These are phyloP conservation scores for Dysdera silvatica DNA, from an alignment of 1,140 invertebrate genomes.

Conservation along the genomic window DNA sequence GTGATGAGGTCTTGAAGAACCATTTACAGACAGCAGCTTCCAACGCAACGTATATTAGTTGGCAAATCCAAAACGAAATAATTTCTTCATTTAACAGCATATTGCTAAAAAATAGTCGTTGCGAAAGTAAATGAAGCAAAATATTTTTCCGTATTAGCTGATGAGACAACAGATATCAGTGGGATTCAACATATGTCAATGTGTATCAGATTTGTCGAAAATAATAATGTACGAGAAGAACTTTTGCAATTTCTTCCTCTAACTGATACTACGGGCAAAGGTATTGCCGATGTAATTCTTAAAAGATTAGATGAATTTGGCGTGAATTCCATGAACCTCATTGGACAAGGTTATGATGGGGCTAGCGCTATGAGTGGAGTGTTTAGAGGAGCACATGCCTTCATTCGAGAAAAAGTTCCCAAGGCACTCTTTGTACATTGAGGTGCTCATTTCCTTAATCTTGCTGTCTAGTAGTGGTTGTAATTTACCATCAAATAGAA, in stretches of 20 bases:
- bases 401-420: background rate
- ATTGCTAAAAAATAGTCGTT: background rate
- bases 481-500: background rate
- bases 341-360: slow-evolving; percentile 5
- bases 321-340: background rate
- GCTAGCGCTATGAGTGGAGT: background rate
- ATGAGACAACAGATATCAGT: background rate
- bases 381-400: background rate
- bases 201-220: background rate
- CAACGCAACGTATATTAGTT: background rate
- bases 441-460: background rate
- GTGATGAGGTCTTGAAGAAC: background rate
- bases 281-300: background rate
- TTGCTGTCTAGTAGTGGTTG: background rate
- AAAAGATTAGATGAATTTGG: background rate
- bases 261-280: background rate
- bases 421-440: slow-evolving; percentile 1
- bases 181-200: background rate
- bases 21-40: background rate
- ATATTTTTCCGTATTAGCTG: background rate
- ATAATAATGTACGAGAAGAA: background rate
- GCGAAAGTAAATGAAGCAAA: background rate
- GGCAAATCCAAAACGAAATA: background rate
- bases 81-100: background rate
- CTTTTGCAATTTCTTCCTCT: background rate